Percentiles rank a stretch among this genome's conserved stretches.
phyloP scores from a whole-genome alignment of 1,140 invertebrate species.

The Cherax quadricarinatus region DNA sequence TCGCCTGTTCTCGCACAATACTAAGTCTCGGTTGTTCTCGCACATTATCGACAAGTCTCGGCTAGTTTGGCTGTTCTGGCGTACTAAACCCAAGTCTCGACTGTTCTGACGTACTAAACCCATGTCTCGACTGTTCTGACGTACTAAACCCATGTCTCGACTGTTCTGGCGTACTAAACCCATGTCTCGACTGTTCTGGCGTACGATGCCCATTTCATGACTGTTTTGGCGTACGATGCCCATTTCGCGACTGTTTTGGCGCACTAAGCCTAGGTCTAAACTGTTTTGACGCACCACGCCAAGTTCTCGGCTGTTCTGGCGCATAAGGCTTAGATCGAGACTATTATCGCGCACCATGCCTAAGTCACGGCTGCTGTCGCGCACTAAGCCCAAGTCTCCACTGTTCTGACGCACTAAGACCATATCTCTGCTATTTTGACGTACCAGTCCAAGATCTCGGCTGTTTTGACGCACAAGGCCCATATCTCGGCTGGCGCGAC shows the following conservation, averaged over 20 bases:
- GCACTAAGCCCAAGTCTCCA: background rate
- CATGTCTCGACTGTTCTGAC: background rate
- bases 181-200: background rate
- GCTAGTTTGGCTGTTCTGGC: background rate
- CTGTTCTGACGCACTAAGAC: background rate
- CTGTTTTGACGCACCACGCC: background rate
- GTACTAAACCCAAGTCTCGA: background rate
- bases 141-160: background rate
- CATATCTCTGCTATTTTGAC: background rate
- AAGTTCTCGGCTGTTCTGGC: background rate
- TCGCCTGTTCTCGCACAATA: background rate
- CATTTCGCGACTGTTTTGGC: background rate
- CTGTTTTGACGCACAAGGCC: background rate
- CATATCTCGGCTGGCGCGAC: background rate
- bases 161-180: background rate
- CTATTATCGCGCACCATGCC: background rate
- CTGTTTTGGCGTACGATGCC: background rate
- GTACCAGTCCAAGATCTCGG: background rate
- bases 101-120: background rate
- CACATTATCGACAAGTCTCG: background rate
- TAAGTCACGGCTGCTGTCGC: background rate
- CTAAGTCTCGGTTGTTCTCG: background rate
- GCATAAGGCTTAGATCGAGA: background rate
- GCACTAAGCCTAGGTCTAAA: background rate
- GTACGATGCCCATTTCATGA: background rate